Evolutionary conservation across 2,797 vertebrate genomes (phyloP).

Genomic region (Thaleichthys pacificus): DNA sequence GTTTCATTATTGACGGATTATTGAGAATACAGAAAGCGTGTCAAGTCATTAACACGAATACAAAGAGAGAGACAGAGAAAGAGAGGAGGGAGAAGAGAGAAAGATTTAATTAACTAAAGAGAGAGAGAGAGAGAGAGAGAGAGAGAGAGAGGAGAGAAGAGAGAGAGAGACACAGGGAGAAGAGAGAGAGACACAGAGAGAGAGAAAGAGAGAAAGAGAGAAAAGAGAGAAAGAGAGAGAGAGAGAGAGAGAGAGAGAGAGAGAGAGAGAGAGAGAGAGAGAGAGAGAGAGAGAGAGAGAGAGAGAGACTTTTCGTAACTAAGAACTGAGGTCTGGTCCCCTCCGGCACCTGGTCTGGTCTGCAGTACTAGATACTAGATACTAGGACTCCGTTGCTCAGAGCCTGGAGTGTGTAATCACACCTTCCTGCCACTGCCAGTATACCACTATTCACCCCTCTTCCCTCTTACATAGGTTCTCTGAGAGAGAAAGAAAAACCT

Average conservation of each 20-base stretch:
- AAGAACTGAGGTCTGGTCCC: no score
- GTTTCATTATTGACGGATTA: conserved; percentile 1
- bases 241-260: background rate
- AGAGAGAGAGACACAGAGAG: background rate
- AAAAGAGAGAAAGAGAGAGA: background rate
- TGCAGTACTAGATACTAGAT: background rate
- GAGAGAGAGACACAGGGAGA: background rate
- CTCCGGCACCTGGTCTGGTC: no score
- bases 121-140: background rate
- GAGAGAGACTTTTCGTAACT: background rate
- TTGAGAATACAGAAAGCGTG: conserved; percentile 3
- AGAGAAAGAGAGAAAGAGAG: background rate
- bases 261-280: no score
- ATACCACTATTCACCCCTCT: background rate
- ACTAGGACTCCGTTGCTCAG: no score
- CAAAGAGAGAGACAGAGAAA: background rate
- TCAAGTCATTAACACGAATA: conserved; percentile 1
- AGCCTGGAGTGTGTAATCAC: background rate
- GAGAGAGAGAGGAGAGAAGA: background rate
- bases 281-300: background rate
- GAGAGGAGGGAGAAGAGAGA: background rate
- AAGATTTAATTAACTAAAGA: background rate
- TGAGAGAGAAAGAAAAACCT: background rate
- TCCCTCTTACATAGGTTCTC: background rate
- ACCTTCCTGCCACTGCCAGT: background rate